These are phyloP conservation scores for Volucella inanis DNA, from an alignment of 2,888 invertebrate genomes.

Conservation along the genomic window DNA sequence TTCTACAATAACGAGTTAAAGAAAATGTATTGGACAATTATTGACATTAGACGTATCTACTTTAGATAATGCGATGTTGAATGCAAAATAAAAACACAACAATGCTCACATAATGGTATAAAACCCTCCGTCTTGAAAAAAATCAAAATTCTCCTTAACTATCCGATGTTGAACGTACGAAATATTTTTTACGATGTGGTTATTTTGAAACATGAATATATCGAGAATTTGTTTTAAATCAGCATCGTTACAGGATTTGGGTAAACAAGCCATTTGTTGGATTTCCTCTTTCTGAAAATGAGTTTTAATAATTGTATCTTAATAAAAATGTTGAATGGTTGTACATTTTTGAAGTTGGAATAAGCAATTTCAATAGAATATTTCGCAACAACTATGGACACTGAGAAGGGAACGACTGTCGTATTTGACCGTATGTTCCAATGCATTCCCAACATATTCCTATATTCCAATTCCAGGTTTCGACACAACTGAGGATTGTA, in stretches of 20 bases:
- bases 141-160: constrained; percentile 76
- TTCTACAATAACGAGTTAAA: constrained; percentile 23
- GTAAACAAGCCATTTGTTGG: constrained; percentile 79
- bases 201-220: constrained; percentile 76
- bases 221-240: constrained; percentile 78
- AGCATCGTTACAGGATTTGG: constrained; percentile 76
- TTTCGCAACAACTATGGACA: constrained; percentile 77
- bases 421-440: constrained; percentile 75
- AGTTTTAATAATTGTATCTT: neutral
- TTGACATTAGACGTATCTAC: no score
- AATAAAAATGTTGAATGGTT: no score
- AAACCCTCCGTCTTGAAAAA: constrained; percentile 77
- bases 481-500: constrained; percentile 82
- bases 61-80: neutral
- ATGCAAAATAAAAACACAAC: neutral
- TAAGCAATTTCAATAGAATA: constrained; percentile 78
- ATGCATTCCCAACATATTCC: constrained; percentile 70
- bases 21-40: neutral
- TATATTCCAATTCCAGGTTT: constrained; percentile 76
- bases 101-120: constrained; percentile 78
- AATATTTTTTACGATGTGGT: constrained; percentile 77
- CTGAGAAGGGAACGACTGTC: constrained; percentile 78
- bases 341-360: constrained; percentile 41
- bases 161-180: constrained; percentile 77
- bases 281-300: constrained; percentile 75